Conservation (phyloP, 1,140 invertebrate genomes). For the Sarcophaga peregrina region DNA sequence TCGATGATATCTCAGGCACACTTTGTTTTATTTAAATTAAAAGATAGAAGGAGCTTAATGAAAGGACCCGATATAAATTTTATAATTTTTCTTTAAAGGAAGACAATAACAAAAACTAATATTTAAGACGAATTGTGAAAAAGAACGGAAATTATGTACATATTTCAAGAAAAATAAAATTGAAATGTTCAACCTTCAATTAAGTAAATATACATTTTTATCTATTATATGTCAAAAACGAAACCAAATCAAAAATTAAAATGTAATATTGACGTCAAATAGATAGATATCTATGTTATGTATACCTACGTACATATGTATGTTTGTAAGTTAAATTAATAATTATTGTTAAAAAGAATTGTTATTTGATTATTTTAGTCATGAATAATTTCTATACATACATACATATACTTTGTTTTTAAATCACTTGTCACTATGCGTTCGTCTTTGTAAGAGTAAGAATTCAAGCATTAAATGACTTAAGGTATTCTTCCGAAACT, state of each 20-base stretch:
- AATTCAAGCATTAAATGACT: slow-evolving; percentile 1
- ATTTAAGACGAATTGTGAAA: background rate
- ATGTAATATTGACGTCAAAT: slow-evolving; percentile 11
- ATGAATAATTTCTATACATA: too few species aligned
- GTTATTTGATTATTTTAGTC: too few species aligned
- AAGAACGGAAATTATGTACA: background rate
- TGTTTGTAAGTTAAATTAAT: too few species aligned
- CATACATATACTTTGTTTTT: too few species aligned
- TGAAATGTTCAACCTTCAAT: slow-evolving; percentile 6
- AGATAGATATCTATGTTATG: too few species aligned
- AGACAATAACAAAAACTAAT: background rate
- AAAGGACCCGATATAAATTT: background rate
- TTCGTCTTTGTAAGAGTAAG: background rate
- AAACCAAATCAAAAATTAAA: background rate
- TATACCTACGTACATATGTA: too few species aligned
- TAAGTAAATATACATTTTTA: background rate
- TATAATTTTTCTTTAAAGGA: background rate
- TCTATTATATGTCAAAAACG: background rate
- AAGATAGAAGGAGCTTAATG: too few species aligned
- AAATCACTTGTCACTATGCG: background rate
- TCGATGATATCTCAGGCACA: too few species aligned
- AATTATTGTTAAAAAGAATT: too few species aligned
- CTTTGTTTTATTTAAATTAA: too few species aligned
- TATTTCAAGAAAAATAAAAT: background rate
- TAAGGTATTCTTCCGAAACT: background rate